Base-by-base conservation (phyloP, 2,797 vertebrate genomes). In the Etheostoma perlongum region DNA sequence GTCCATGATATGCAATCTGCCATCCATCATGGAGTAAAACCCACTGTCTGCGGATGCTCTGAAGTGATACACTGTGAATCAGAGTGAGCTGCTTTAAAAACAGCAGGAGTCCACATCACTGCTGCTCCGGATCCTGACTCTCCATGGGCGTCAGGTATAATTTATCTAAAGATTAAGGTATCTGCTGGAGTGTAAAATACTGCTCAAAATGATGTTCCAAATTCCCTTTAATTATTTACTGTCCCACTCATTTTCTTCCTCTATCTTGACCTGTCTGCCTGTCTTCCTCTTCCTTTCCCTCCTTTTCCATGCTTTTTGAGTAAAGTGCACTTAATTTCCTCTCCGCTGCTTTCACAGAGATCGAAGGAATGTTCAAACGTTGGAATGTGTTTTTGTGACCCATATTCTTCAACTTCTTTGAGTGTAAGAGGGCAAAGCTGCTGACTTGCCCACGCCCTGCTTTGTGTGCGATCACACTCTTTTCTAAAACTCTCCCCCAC, bases 381-480 rank as follows among this genome's bases (percentile, higher is more conserved):
- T 72, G 85, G 79, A 89, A 86, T 90, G 86, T 86, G 81, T 89
- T 89, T 88, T 87, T 75, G 57, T 90, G 85, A 84, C 82, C 85
- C 69, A 84, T 73, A 86, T 82, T 68, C 55, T 75, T 66, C 8
- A 9, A 54, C 58, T 25, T 25, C 52, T 54, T 25, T 7, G 2
- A 36, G 66, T 21, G 57, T 10, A 25, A 60, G 10, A 47, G 59
- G 63, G 27, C 16, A 68, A 67, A 63, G 71, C 76, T 66, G 66
- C 81, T 64, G 74, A 76, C 74, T 67, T 25, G 74, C 67, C 60
- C 54, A 47, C 64, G 10, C 40, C 42, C 33, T 19, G 36, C 4
- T 5, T 21, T 44, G 40, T 40, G 25, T 69, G 67, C 0, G 7
- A 25, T 49, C 46, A 11, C 36, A 15, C 54, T 65, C 25, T 27